Percentiles rank a stretch among this genome's conserved stretches.
Conservation (phyloP, 2,113 vertebrate genomes). For the Rhinichthys klamathensis region DNA sequence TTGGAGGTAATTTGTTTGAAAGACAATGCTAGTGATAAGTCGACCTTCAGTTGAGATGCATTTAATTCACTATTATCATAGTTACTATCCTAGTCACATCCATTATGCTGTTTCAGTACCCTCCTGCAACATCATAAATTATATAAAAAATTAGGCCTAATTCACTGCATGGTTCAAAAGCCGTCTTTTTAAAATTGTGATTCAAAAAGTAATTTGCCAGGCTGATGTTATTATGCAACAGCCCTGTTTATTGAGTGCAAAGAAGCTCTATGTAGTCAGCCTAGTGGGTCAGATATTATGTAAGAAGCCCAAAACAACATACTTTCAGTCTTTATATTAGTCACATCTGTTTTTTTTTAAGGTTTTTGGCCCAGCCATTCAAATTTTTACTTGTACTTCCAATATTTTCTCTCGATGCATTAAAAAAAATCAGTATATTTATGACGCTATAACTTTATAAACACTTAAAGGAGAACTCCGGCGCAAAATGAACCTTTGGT, state of each 20-base stretch:
- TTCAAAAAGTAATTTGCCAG: conserved; percentile 1
- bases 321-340: background rate
- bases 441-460: background rate
- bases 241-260: conserved; percentile 3
- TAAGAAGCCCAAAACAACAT: too few species aligned
- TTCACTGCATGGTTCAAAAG: background rate
- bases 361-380: background rate
- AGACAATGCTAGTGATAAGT: background rate
- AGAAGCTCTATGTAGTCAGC: background rate
- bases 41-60: background rate
- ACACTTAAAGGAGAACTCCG: too few species aligned
- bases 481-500: too few species aligned
- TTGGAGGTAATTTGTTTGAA: background rate
- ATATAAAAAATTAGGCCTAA: background rate
- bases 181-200: background rate
- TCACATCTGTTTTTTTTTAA: background rate
- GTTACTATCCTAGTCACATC: background rate
- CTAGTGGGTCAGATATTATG: background rate
- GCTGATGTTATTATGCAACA: conserved; percentile 19
- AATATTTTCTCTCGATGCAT: background rate
- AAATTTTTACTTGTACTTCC: background rate
- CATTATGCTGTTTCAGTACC: background rate
- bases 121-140: background rate
- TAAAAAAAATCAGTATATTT: background rate
- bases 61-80: background rate